Conservation (phyloP, 2,113 vertebrate species). For the Tachycineta bicolor region DNA sequence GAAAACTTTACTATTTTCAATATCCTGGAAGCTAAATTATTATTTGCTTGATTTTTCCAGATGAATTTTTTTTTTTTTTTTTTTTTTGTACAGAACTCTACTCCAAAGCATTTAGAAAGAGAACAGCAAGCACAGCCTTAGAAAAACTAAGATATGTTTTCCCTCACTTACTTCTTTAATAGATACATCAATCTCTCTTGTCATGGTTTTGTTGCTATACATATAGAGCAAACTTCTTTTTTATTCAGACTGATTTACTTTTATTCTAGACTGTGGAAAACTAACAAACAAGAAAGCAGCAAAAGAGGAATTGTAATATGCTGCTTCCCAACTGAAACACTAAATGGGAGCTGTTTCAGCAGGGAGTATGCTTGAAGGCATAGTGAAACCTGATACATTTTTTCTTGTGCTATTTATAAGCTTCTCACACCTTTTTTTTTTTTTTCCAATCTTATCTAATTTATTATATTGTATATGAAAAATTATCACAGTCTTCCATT, state of each 20-base stretch:
- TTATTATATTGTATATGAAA: background rate
- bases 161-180: constrained; percentile 37
- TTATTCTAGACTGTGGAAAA: background rate
- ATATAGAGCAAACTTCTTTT: background rate
- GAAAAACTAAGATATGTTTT: constrained; percentile 18
- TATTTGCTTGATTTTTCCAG: background rate
- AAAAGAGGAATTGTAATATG: background rate
- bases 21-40: background rate
- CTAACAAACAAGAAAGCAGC: background rate
- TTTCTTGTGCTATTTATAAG: background rate
- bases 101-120: background rate
- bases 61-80: background rate
- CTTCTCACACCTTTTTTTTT: accelerated
- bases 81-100: background rate
- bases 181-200: constrained; percentile 35
- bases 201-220: background rate
- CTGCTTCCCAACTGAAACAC: background rate
- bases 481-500: background rate
- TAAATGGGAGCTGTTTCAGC: background rate
- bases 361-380: background rate
- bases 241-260: background rate
- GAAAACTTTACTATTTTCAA: background rate
- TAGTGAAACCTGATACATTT: background rate
- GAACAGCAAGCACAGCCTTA: background rate
- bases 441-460: background rate